A percentile compares a stretch with the other conserved stretches of the same genome.
Evolutionary conservation across 2,888 invertebrate species (phyloP).

Genomic region (Nomada fabriciana): DNA sequence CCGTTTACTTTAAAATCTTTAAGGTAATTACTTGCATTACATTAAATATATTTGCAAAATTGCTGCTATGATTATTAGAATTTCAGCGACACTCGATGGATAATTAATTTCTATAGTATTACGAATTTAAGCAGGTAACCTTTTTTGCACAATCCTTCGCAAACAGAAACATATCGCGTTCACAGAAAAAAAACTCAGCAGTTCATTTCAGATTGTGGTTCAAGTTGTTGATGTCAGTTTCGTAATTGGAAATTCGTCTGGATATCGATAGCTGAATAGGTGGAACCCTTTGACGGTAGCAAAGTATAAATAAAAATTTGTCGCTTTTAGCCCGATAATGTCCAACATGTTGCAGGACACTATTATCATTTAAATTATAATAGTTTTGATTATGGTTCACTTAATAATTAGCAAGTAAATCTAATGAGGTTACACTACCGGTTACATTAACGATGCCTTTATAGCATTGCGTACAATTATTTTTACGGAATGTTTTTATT

Average conservation of each 20-base stretch:
- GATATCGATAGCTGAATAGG: not conserved
- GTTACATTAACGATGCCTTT: not conserved
- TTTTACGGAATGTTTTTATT: not conserved
- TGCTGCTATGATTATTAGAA: too few species aligned
- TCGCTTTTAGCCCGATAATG: not conserved
- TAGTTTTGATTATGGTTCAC: not conserved
- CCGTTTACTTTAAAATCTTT: too few species aligned
- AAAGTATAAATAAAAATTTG: conserved; percentile 25
- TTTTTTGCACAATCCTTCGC: not conserved
- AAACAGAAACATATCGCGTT: conserved; percentile 41
- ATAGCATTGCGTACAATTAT: not conserved
- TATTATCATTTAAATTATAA: not conserved
- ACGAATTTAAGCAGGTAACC: not conserved
- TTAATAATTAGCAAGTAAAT: conserved; percentile 3
- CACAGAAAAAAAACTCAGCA: not conserved
- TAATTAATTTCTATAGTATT: not conserved
- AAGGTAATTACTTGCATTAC: too few species aligned
- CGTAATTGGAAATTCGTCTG: conserved; percentile 21
- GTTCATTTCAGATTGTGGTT: conserved; percentile 44
- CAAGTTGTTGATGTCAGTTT: conserved; percentile 42
- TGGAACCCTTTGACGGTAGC: conserved; percentile 14
- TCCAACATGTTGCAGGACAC: not conserved
- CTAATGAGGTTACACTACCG: conserved; percentile 21
- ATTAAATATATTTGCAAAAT: too few species aligned
- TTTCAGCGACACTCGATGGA: not conserved